A percentile compares a stretch with the other conserved stretches of the same genome.
Conservation (phyloP, 2,797 vertebrate species). For the Linurgus olivaceus region DNA sequence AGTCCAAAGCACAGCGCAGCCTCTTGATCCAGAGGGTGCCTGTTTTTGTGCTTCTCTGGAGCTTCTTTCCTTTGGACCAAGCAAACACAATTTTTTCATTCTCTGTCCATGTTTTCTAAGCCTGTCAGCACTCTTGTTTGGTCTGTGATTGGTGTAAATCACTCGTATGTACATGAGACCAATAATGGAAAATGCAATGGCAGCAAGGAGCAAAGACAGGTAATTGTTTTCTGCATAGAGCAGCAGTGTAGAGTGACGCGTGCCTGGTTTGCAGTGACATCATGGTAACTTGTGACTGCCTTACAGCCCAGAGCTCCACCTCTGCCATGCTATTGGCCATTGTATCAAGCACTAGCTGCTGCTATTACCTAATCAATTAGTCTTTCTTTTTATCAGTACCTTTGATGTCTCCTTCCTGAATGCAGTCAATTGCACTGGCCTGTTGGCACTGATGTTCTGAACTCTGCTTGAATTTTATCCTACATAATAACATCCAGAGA, state of each 20-base stretch:
- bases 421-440: background rate
- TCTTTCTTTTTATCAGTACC: background rate
- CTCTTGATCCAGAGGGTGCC: fast-evolving
- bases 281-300: background rate
- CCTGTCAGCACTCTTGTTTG: background rate
- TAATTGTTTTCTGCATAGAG: background rate
- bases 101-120: background rate
- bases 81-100: background rate
- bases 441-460: background rate
- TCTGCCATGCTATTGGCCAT: background rate
- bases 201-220: background rate
- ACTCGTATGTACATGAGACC: background rate
- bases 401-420: background rate
- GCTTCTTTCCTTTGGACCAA: background rate
- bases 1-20: fast-evolving
- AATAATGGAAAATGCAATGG: background rate
- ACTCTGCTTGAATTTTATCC: background rate
- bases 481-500: background rate
- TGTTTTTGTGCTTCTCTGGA: background rate
- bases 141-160: background rate
- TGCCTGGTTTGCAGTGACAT: background rate
- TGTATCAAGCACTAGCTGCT: background rate
- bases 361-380: background rate
- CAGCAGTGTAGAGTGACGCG: background rate
- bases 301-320: background rate